Evolutionary conservation across 2,797 vertebrate genomes (phyloP), one percentile per base, ranked within the genome.

Genomic region (Acrossocheilus wenchowensis): DNA sequence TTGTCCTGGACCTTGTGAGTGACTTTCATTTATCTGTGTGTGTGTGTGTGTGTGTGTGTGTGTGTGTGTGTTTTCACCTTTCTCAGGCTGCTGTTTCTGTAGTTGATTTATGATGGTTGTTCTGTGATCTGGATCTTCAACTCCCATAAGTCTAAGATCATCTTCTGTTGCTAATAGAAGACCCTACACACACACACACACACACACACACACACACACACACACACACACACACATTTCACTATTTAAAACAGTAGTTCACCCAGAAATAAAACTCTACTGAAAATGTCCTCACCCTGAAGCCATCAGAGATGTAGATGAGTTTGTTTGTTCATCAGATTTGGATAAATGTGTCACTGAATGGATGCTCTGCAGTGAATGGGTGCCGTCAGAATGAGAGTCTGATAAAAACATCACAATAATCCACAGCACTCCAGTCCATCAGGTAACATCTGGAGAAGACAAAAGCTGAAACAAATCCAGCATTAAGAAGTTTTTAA

Each of bases 71-170:
- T 23, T 2, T 81, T 45, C 52, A 94, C 94, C 92, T 39, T 87
- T 89, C 81, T 90, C 83, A 41, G 92, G 89, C 66, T 94, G 87
- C 43, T 89, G 87, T 88, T 87, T 90, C 57, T 90, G 90, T 17
- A 96, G 92, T 48, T 96, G 91, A 21, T 14, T 84, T 81, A 95
- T 89, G 82, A 96, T 95, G 77, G 87, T 93, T 77, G 91, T 87
- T 90, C 95, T 92, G 91, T 96, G 94, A 15, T 89, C 26, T 8
- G 88, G 90, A 71, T 95, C 94, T 30, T 95, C 92, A 66, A 96
- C 88, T 69, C 95, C 95, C 6, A 90, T 92, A 30, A 93, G 92
- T 86, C 88, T 94, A 86, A 96, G 90, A 73, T 95, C 95, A 81
- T 74, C 89, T 75, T 95, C 93, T 1, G 92, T 94, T 10, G 94